A percentile compares a stretch with the other conserved stretches of the same genome.
Conservation (phyloP, 1,140 invertebrate species). For the Drosophila murphyi region DNA sequence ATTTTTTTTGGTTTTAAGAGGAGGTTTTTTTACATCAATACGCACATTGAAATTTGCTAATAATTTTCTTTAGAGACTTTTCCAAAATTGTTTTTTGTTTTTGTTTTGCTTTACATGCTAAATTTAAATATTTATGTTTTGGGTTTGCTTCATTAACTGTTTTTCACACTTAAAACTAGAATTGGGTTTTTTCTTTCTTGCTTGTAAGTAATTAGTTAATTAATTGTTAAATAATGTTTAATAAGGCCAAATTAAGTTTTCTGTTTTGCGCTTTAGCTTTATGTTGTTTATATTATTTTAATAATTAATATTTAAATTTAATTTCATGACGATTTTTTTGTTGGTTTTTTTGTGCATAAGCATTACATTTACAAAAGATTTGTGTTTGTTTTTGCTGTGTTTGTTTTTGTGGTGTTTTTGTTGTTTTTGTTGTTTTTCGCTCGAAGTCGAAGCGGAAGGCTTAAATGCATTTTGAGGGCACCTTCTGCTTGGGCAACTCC, state of each 20-base stretch:
- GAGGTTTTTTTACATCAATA: conserved; percentile 59
- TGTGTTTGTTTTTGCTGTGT: conserved; percentile 21
- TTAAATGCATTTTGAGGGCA: conserved; percentile 68
- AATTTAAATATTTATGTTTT: conserved; percentile 36
- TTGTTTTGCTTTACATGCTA: conserved; percentile 19
- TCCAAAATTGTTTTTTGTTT: conserved; percentile 57
- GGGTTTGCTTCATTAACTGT: conserved; percentile 27
- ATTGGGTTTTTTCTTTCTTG: conserved; percentile 14
- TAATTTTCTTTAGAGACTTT: conserved; percentile 70
- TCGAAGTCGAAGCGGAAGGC: conserved; percentile 64
- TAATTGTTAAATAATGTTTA: conserved; percentile 78
- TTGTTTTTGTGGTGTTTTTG: conserved; percentile 33
- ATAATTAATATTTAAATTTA: conserved; percentile 49
- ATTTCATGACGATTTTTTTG: conserved; percentile 43
- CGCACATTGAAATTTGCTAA: conserved; percentile 75
- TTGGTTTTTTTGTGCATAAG: conserved; percentile 14
- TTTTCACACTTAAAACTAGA: conserved; percentile 43
- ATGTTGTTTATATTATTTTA: conserved; percentile 49
- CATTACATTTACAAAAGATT: conserved; percentile 40
- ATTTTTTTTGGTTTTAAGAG: conserved; percentile 18
- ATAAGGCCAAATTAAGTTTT: conserved; percentile 82
- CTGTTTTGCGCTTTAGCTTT: conserved; percentile 50
- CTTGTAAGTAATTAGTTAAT: conserved; percentile 34
- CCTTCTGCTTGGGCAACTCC: conserved; percentile 59
- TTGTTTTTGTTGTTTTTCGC: conserved; percentile 47